Evolutionary conservation across 2,797 vertebrate species (phyloP).

Genomic region (Bradypodion pumilum): DNA sequence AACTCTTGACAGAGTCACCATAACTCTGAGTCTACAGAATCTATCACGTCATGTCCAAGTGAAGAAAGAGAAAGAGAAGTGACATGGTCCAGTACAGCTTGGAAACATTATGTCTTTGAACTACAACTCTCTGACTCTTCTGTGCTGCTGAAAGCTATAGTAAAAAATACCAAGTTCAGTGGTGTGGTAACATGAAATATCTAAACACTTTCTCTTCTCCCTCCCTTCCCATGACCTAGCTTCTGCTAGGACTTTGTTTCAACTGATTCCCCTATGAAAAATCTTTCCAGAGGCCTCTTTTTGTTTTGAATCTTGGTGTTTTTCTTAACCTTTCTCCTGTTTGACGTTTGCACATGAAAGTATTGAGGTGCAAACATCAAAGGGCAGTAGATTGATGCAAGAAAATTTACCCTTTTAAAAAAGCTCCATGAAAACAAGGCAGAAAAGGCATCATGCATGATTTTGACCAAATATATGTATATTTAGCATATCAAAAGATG

Average conservation of each 20-base stretch:
- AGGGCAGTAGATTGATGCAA: slow-evolving; percentile 55
- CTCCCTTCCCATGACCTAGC: not conserved
- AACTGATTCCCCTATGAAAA: not conserved
- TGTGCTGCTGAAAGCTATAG: not conserved
- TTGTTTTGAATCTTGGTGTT: slow-evolving; percentile 34
- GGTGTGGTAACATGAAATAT: not conserved
- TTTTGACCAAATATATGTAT: slow-evolving; percentile 24
- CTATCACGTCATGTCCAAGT: no score
- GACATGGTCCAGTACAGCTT: no score
- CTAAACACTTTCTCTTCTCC: not conserved
- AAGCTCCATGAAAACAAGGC: not conserved
- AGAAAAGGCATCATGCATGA: not conserved
- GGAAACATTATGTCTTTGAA: no score
- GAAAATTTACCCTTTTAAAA: slow-evolving; percentile 40
- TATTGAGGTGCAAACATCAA: slow-evolving; percentile 60
- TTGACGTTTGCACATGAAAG: slow-evolving; percentile 58
- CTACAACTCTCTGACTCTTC: not conserved
- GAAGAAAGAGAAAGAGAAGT: no score
- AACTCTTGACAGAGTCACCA: no score
- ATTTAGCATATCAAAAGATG: not conserved
- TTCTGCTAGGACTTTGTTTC: not conserved
- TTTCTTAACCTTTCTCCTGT: slow-evolving; percentile 13
- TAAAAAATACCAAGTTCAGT: not conserved
- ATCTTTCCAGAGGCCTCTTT: not conserved
- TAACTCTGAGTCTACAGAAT: no score